Evolutionary conservation across 1,140 invertebrate species (phyloP).

Genomic region (Calephelis nemesis): DNA sequence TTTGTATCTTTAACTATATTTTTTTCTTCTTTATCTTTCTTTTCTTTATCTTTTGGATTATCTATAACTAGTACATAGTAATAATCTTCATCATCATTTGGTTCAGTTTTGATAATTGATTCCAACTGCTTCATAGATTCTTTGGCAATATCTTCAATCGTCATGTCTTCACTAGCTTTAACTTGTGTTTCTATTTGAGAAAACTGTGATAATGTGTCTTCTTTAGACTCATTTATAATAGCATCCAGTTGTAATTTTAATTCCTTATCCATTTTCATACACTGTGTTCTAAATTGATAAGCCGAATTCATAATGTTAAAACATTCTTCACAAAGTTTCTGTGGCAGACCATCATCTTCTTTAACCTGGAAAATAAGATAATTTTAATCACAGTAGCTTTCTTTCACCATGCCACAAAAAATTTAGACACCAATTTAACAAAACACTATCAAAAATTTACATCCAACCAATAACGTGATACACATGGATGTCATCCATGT

Average conservation of each 20-base stretch:
- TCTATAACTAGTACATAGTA: conserved; percentile 71
- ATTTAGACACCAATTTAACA: no score
- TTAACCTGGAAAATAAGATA: conserved; percentile 56
- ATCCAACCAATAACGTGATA: no score
- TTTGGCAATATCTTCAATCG: conserved; percentile 47
- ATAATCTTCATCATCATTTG: conserved; percentile 66
- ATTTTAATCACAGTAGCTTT: neutral
- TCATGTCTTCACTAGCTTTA: conserved; percentile 38
- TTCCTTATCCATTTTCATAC: conserved; percentile 69
- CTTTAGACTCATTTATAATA: conserved; percentile 35
- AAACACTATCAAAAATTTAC: no score
- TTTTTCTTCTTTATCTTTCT: conserved; percentile 29
- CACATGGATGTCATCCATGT: no score
- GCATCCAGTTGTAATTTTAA: conserved; percentile 55
- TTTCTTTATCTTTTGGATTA: conserved; percentile 51
- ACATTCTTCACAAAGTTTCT: conserved; percentile 66
- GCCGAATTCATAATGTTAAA: conserved; percentile 57
- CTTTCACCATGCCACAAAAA: no score
- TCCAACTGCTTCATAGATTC: conserved; percentile 67
- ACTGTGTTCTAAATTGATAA: conserved; percentile 71
- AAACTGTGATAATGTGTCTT: conserved; percentile 31
- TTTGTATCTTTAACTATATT: conserved; percentile 10
- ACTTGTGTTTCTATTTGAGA: conserved; percentile 36
- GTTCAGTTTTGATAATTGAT: conserved; percentile 63
- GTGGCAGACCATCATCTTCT: conserved; percentile 65